These are phyloP conservation scores for Pipistrellus nathusii DNA, from an alignment of 2,797 vertebrate species.

Conservation along the genomic window DNA sequence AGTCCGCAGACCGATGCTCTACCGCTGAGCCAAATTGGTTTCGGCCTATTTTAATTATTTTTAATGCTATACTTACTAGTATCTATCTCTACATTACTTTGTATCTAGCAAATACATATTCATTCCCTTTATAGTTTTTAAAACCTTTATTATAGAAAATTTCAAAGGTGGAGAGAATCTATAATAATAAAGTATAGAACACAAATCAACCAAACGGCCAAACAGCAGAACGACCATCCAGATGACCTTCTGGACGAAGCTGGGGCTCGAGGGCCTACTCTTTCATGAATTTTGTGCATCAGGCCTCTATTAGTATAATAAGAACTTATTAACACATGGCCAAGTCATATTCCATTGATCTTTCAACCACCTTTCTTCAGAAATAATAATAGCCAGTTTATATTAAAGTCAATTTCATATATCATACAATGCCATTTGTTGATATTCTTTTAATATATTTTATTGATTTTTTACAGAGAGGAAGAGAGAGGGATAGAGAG, in stretches of 20 bases:
- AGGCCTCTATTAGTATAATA: neutral
- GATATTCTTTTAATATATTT: neutral
- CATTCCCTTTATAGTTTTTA: neutral
- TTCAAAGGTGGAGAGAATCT: neutral
- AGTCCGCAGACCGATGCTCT: too few species aligned
- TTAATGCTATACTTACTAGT: neutral
- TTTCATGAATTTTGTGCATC: too few species aligned
- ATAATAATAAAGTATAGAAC: too few species aligned
- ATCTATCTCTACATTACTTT: conserved; percentile 20
- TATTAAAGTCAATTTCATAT: neutral
- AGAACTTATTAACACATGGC: neutral
- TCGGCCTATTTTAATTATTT: conserved; percentile 38
- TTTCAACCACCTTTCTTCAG: neutral
- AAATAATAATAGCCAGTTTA: conserved; percentile 2
- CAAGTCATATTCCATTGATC: neutral
- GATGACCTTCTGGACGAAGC: too few species aligned
- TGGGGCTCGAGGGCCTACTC: too few species aligned
- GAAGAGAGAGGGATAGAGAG: too few species aligned
- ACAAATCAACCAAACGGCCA: too few species aligned
- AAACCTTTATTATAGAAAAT: conserved; percentile 7
- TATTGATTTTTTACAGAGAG: too few species aligned
- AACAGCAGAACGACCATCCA: too few species aligned
- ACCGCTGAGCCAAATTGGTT: too few species aligned
- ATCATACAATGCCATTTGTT: neutral
- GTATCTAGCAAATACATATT: neutral